Conservation (phyloP, 2,888 invertebrate species). For the Punctoribates punctum region DNA sequence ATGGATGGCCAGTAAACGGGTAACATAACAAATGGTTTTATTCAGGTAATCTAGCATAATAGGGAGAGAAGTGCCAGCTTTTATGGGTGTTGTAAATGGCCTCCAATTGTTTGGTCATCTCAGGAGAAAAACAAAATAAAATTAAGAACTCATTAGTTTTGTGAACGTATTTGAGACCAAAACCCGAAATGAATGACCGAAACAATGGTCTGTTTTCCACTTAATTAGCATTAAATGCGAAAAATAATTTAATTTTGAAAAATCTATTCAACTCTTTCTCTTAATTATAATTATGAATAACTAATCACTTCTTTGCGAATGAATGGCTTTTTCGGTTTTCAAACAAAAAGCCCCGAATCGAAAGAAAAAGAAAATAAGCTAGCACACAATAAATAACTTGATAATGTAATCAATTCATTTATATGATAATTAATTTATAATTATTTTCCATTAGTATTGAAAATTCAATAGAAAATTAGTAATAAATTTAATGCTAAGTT, state of each 20-base stretch:
- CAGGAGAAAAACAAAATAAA: not conserved
- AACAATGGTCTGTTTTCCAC: not conserved
- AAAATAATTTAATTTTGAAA: no score
- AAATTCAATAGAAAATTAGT: not conserved
- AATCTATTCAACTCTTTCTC: no score
- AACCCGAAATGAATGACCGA: not conserved
- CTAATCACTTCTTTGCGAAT: no score
- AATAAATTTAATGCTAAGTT: not conserved
- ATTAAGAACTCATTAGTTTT: not conserved
- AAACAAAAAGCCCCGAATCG: no score
- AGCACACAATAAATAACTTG: not conserved
- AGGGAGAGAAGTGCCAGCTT: no score
- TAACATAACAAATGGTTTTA: no score
- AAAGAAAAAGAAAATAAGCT: not conserved
- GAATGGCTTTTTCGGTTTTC: no score
- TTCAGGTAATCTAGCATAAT: no score
- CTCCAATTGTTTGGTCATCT: no score
- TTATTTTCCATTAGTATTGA: not conserved
- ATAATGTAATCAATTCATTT: not conserved
- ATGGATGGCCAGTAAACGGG: not conserved
- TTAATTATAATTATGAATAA: no score
- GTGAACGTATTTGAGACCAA: not conserved
- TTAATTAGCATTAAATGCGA: not conserved
- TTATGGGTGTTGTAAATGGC: no score
- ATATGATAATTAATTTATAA: not conserved